Evolutionary conservation across 2,888 invertebrate species (phyloP).

Genomic region (Andrena camellia): DNA sequence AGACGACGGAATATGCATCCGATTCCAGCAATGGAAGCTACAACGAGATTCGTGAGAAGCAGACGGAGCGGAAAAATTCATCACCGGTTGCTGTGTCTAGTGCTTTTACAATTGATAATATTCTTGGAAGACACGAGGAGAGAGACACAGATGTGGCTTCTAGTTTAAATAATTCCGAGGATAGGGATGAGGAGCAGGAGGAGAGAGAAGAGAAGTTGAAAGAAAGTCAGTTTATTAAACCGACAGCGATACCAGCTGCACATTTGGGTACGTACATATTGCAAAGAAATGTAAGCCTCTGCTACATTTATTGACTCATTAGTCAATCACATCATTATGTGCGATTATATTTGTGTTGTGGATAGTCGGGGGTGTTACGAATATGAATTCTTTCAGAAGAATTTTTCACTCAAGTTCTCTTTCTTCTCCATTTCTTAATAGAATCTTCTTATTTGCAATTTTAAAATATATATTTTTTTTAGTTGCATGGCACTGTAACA

Average conservation of each 20-base stretch:
- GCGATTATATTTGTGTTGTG: neutral
- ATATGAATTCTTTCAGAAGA: no score
- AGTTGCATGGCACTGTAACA: no score
- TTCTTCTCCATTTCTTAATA: no score
- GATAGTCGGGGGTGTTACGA: no score
- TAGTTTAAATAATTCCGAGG: slow-evolving; percentile 51
- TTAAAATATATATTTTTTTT: no score
- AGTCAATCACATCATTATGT: no score
- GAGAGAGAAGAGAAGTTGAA: slow-evolving; percentile 65
- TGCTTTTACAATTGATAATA: slow-evolving; percentile 82
- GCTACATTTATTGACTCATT: neutral
- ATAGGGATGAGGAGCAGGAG: slow-evolving; percentile 67
- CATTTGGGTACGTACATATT: slow-evolving; percentile 59
- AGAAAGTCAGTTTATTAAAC: slow-evolving; percentile 67
- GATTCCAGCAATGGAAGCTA: slow-evolving; percentile 76
- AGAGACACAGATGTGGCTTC: slow-evolving; percentile 44
- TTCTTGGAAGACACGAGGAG: slow-evolving; percentile 72
- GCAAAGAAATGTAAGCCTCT: neutral
- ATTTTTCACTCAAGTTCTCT: no score
- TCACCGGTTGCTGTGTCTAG: slow-evolving; percentile 71
- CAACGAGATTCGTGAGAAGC: slow-evolving; percentile 56
- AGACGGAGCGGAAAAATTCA: slow-evolving; percentile 56
- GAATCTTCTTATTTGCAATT: no score
- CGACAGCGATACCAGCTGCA: slow-evolving; percentile 67
- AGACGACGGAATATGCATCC: slow-evolving; percentile 69